Base-by-base conservation (phyloP, 1,140 invertebrate species). In the Heterodera schachtii region DNA sequence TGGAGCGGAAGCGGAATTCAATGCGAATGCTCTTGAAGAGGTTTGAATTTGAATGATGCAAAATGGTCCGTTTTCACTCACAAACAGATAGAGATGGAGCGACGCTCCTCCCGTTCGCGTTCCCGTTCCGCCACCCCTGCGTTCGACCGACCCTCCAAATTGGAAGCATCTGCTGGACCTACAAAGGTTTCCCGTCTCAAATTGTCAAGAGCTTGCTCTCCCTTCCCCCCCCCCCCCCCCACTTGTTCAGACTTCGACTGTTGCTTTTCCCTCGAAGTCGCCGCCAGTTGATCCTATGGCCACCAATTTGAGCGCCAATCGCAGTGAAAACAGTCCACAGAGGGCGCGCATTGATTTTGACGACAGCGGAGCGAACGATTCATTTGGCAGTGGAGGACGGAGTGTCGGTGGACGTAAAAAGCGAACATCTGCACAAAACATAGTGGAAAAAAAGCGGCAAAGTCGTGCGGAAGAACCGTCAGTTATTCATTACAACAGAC, bases 101-200 rank as follows among this genome's bases (percentile, higher is more conserved):
- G 21, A 41, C 69, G 69, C 0, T 71, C 69, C 31, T 71, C 69
- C 11, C 57, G 57, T 71, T 71, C 69, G n/a, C 69, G 69, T 71
- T 71, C 69, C 9, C 69, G 69, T 11, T 71, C 69, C 19, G 69
- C 69, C 1, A 71, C 69, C 43, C 69, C 69, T 16, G 9, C 69
- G 11, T 4, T 41, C 5, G 9, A 11, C 41, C 31, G 44, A 11
- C 31, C 69, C 8, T 41, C 69, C 44, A 46, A 71, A 71, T 43
- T 41, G 21, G 21, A 71, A 71, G 19, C 57, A 64, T 64, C 16
- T 19, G 11, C 5, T 19, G 44, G 31, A n/a, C 44, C 43, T 21
- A 46, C n/a, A 71, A 71, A 71, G 69, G 44, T 43, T 71, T 41
- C 13, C 11, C 5, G 5, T 19, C 16, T 13, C 13, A 64, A 64